These are phyloP conservation scores for Aptenodytes patagonicus DNA, from an alignment of 2,113 vertebrate species.

Conservation along the genomic window DNA sequence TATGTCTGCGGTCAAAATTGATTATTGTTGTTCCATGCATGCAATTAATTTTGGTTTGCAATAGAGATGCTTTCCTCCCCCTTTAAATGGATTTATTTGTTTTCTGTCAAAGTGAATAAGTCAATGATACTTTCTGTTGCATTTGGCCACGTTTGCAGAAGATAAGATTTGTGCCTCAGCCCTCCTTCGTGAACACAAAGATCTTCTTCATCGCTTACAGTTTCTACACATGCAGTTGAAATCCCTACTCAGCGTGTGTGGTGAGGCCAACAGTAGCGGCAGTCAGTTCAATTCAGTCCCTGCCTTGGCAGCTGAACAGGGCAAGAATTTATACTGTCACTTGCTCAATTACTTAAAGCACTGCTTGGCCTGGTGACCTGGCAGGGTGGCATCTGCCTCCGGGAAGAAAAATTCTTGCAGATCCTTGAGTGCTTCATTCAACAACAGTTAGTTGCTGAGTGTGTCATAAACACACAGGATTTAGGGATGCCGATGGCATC, in stretches of 20 bases:
- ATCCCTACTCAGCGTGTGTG: background rate
- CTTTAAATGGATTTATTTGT: constrained; percentile 22
- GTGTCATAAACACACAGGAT: accelerated
- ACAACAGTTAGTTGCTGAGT: background rate
- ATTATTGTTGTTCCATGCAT: background rate
- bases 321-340: constrained; percentile 5
- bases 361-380: background rate
- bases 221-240: background rate
- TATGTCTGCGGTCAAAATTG: background rate
- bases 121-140: background rate
- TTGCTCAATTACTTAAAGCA: background rate
- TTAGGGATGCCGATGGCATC: background rate
- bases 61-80: background rate
- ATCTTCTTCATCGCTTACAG: background rate
- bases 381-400: constrained; percentile 1
- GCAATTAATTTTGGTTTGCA: constrained; percentile 42
- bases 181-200: background rate
- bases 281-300: background rate
- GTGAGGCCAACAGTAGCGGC: background rate
- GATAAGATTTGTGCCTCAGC: background rate
- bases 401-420: background rate
- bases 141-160: background rate
- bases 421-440: background rate
- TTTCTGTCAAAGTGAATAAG: background rate
- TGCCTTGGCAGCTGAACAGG: constrained; percentile 7